Conservation (phyloP, 2,888 invertebrate species). For the Osmoderma eremita region DNA sequence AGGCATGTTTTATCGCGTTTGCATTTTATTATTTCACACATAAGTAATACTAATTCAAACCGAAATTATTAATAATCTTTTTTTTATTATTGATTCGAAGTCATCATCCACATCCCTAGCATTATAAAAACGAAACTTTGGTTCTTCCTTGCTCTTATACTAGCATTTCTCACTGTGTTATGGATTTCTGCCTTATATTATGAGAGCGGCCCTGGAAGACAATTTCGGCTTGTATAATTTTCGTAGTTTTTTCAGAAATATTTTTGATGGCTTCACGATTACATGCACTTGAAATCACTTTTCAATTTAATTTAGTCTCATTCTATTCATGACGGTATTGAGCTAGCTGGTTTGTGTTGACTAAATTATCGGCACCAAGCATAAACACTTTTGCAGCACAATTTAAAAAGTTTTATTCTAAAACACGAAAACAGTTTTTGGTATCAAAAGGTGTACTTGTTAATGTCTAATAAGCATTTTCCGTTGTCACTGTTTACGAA, state of each 20-base stretch:
- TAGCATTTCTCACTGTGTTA: not conserved
- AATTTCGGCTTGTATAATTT: not conserved
- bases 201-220: not conserved
- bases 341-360: too few species aligned
- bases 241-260: not conserved
- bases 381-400: not conserved
- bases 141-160: too few species aligned
- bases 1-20: too few species aligned
- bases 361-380: not conserved
- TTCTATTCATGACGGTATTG: too few species aligned
- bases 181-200: not conserved
- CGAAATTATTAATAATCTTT: too few species aligned
- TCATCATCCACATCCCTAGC: too few species aligned
- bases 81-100: too few species aligned
- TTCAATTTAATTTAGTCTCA: too few species aligned
- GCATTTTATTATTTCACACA: too few species aligned
- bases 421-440: not conserved
- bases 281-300: conserved; percentile 3
- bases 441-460: conserved; percentile 4
- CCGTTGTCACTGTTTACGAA: conserved; percentile 3
- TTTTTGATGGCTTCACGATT: not conserved
- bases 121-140: too few species aligned
- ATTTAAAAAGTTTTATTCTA: too few species aligned
- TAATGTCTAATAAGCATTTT: not conserved
- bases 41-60: too few species aligned